phyloP scores from a whole-genome alignment of 2,888 invertebrate species.

The Ctenicera cuprea region DNA sequence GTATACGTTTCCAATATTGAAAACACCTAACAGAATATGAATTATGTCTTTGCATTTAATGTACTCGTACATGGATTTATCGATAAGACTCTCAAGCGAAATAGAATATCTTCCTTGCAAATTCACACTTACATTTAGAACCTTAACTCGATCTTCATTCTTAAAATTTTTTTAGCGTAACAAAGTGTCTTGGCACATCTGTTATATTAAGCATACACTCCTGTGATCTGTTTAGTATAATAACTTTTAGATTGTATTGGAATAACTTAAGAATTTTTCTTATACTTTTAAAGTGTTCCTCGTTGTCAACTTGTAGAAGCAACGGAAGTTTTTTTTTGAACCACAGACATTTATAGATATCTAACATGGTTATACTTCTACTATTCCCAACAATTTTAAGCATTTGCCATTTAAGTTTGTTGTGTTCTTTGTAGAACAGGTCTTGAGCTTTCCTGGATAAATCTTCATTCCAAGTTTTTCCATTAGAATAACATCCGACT shows the following conservation, averaged over 20 bases:
- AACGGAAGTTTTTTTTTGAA: constrained; percentile 14
- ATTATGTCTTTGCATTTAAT: constrained; percentile 30
- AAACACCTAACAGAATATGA: constrained; percentile 10
- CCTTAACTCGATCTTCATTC: not conserved
- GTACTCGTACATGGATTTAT: not conserved
- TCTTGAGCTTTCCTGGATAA: not conserved
- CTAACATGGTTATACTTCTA: not conserved
- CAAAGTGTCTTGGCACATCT: not conserved
- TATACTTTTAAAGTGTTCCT: constrained; percentile 4
- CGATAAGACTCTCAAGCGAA: constrained; percentile 1
- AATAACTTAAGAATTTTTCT: constrained; percentile 3
- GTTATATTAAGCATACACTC: not conserved
- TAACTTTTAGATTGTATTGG: not conserved
- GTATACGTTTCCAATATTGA: constrained; percentile 26
- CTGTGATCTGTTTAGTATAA: constrained; percentile 1
- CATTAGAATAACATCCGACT: not conserved
- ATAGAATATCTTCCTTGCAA: constrained; percentile 22
- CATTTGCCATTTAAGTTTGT: not conserved
- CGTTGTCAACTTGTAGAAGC: constrained; percentile 6
- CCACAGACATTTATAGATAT: constrained; percentile 30
- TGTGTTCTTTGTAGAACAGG: not conserved
- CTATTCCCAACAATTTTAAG: not conserved
- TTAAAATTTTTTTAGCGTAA: not conserved
- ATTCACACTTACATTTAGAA: not conserved
- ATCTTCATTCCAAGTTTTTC: not conserved